phyloP scores from a whole-genome alignment of 2,113 vertebrate species.

The Chaetops frenatus region DNA sequence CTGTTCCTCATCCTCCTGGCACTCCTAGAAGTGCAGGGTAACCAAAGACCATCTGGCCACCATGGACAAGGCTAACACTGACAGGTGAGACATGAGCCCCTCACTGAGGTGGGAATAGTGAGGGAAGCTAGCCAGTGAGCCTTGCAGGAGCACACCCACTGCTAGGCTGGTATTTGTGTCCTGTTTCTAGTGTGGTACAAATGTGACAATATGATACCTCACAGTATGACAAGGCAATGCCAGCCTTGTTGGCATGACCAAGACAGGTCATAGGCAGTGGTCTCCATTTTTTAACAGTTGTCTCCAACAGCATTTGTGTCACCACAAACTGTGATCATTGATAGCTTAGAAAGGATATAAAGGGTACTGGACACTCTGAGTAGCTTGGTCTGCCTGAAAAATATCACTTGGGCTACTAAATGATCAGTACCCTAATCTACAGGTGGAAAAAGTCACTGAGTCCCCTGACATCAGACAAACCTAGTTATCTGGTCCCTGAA shows the following conservation, averaged over 20 bases:
- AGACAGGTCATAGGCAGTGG: not conserved
- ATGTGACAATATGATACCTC: not conserved
- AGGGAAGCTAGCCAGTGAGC: not conserved
- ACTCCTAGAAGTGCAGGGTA: not conserved
- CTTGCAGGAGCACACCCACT: not conserved
- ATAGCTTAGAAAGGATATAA: not conserved
- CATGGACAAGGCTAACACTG: not conserved
- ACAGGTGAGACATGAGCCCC: not conserved
- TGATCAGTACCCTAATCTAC: not conserved
- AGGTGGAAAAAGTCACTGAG: not conserved
- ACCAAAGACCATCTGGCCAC: not conserved
- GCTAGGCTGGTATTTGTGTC: not conserved
- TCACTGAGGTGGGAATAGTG: not conserved
- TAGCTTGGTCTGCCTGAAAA: not conserved
- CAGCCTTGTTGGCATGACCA: not conserved
- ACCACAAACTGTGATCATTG: not conserved
- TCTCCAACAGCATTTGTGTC: not conserved
- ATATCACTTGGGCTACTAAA: not conserved
- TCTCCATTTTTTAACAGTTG: not conserved
- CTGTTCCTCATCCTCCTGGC: not conserved
- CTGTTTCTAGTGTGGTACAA: not conserved
- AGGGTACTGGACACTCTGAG: not conserved
- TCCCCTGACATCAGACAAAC: not conserved
- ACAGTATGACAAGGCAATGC: not conserved
- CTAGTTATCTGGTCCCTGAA: not conserved